Percentiles rank a stretch among this genome's conserved stretches.
Conservation (phyloP, 2,797 vertebrate species). For the Diplodus puntazzo region DNA sequence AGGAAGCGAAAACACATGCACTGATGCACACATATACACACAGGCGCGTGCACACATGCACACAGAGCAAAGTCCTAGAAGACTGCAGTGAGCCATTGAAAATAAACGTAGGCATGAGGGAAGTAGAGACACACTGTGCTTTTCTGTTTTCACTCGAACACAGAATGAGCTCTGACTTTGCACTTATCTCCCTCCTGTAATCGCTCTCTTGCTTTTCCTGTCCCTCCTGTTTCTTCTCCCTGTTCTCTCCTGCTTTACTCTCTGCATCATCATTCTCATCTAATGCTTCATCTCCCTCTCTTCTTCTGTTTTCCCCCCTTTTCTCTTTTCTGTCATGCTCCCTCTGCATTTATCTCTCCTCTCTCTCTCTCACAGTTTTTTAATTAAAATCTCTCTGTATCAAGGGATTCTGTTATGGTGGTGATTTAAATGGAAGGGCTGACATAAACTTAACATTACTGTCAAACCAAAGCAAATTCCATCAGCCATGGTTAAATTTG, state of each 20-base stretch:
- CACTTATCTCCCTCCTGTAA: conserved; percentile 53
- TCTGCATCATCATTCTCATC: conserved; percentile 38
- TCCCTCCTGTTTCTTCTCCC: conserved; percentile 25
- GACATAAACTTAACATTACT: conserved; percentile 78
- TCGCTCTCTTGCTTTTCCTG: conserved; percentile 35
- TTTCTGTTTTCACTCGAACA: conserved; percentile 47
- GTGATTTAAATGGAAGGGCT: conserved; percentile 77
- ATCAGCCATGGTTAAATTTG: conserved; percentile 72
- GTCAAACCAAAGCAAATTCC: conserved; percentile 78
- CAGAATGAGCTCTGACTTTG: conserved; percentile 50
- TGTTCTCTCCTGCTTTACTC: conserved; percentile 29
- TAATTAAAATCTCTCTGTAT: conserved; percentile 81
- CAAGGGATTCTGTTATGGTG: conserved; percentile 68
- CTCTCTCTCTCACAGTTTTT: conserved; percentile 50
- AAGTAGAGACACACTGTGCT: conserved; percentile 41
- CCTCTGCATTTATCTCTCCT: conserved; percentile 44
- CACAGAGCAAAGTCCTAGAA: conserved; percentile 17
- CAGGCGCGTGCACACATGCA: conserved; percentile 25
- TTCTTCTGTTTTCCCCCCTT: conserved; percentile 19
- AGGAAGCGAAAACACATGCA: conserved; percentile 29
- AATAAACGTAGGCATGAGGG: conserved; percentile 40
- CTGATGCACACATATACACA: conserved; percentile 21
- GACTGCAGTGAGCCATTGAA: conserved; percentile 48
- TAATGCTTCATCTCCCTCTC: conserved; percentile 19
- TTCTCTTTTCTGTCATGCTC: conserved; percentile 12